These are phyloP conservation scores for Heliangelus exortis DNA, from an alignment of 2,797 vertebrate species.

Conservation along the genomic window DNA sequence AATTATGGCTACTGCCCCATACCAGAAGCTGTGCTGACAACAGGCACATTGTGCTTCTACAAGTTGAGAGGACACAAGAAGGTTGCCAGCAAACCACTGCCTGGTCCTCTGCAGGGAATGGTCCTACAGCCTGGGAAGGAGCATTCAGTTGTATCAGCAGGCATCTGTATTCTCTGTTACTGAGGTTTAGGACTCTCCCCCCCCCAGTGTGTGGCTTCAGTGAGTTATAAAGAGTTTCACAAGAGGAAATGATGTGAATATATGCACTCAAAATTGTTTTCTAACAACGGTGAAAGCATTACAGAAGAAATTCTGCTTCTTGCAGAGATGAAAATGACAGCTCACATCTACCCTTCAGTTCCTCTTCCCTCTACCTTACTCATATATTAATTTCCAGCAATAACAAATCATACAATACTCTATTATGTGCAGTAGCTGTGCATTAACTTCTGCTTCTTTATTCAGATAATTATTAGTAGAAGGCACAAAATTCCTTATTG, in stretches of 20 bases:
- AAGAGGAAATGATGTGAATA: background rate
- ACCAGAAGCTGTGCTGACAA: background rate
- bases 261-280: background rate
- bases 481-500: background rate
- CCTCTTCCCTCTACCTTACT: background rate
- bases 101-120: background rate
- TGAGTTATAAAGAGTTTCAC: background rate
- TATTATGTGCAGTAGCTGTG: background rate
- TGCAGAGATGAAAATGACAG: conserved; percentile 40
- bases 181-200: background rate
- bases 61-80: background rate
- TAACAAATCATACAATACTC: conserved; percentile 1
- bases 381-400: conserved; percentile 26
- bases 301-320: background rate
- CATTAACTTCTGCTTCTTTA: conserved; percentile 40
- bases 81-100: background rate
- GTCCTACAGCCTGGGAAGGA: background rate
- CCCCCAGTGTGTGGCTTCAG: background rate
- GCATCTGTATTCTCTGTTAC: background rate
- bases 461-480: conserved; percentile 21
- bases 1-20: background rate
- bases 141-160: background rate
- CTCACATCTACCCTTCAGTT: background rate
- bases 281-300: background rate
- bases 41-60: background rate